Conservation (phyloP, 2,888 invertebrate genomes). For the Osmoderma eremita region DNA sequence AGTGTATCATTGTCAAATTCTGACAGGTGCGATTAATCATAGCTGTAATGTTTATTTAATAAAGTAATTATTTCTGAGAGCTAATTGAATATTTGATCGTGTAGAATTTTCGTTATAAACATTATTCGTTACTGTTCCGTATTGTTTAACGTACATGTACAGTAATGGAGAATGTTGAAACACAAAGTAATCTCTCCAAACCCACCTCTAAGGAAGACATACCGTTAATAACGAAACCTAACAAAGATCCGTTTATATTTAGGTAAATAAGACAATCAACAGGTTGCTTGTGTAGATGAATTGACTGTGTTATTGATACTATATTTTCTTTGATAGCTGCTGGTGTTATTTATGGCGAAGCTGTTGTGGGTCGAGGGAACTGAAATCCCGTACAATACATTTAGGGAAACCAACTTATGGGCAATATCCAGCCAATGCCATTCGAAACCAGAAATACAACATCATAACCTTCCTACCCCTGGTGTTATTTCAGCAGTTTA, state of each 20-base stretch:
- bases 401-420: slow-evolving; percentile 81
- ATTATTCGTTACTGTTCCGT: slow-evolving; percentile 4
- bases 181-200: slow-evolving; percentile 61
- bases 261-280: slow-evolving; percentile 62
- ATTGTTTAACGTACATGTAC: neutral
- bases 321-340: slow-evolving; percentile 69
- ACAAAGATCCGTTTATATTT: slow-evolving; percentile 70
- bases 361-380: slow-evolving; percentile 78
- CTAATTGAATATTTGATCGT: neutral
- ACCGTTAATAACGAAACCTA: slow-evolving; percentile 74
- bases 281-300: slow-evolving; percentile 3
- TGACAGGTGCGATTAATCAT: slow-evolving; percentile 19
- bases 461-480: slow-evolving; percentile 87
- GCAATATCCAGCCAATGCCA: slow-evolving; percentile 93
- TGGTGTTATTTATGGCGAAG: slow-evolving; percentile 78
- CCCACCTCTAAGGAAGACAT: slow-evolving; percentile 72
- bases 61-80: slow-evolving; percentile 4
- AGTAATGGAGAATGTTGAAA: slow-evolving; percentile 60
- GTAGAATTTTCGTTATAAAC: neutral
- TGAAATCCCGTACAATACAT: slow-evolving; percentile 79
- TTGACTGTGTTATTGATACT: neutral
- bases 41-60: slow-evolving; percentile 19
- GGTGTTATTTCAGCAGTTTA: slow-evolving; percentile 98
- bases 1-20: slow-evolving; percentile 16
- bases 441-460: slow-evolving; percentile 98